A percentile compares a stretch with the other conserved stretches of the same genome.
These are phyloP conservation scores for Moxostoma hubbsi DNA, from an alignment of 2,797 vertebrate species.

Conservation along the genomic window DNA sequence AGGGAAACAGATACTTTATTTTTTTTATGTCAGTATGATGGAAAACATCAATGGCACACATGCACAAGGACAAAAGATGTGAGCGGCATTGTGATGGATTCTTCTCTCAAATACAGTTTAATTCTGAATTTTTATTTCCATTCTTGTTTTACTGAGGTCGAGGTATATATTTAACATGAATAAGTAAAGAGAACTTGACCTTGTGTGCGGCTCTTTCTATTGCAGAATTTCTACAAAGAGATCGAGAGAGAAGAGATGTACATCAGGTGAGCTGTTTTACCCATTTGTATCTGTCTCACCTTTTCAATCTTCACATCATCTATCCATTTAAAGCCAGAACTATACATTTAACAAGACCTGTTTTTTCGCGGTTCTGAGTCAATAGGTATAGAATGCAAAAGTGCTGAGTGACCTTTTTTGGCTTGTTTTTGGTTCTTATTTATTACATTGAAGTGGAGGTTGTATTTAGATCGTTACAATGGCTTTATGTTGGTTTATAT, in stretches of 20 bases:
- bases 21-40: too few species aligned
- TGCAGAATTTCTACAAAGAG: constrained; percentile 99
- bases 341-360: too few species aligned
- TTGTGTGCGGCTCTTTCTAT: constrained; percentile 55
- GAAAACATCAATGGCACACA: neutral
- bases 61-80: neutral
- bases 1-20: too few species aligned
- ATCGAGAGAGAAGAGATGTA: constrained; percentile 99
- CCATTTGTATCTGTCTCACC: neutral
- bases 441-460: neutral
- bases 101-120: too few species aligned
- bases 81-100: neutral
- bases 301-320: neutral
- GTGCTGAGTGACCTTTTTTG: neutral
- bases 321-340: too few species aligned
- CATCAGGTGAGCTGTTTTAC: constrained; percentile 83
- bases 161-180: neutral
- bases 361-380: neutral
- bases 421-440: too few species aligned
- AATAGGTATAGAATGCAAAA: too few species aligned
- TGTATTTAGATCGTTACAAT: constrained; percentile 19
- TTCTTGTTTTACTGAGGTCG: neutral
- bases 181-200: constrained; percentile 7
- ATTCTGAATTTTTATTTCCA: neutral
- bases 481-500: constrained; percentile 12